Evolutionary conservation across 2,797 vertebrate species (phyloP).

Genomic region (Austrolebias charrua): DNA sequence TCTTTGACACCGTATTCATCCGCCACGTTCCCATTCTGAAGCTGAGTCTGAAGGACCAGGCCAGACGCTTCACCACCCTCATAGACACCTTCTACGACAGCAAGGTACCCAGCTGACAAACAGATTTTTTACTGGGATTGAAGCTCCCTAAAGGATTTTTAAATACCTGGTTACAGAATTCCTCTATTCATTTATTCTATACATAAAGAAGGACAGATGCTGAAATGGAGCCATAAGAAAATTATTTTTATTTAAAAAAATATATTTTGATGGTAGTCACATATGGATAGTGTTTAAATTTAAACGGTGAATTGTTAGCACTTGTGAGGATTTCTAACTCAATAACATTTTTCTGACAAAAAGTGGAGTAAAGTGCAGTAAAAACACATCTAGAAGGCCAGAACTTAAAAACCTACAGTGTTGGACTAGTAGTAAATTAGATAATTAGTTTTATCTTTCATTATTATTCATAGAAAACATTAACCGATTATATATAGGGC

Average conservation of each 20-base stretch:
- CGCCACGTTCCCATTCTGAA: slow-evolving; percentile 86
- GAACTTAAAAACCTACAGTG: not conserved
- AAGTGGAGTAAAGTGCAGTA: too few species aligned
- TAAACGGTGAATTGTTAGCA: too few species aligned
- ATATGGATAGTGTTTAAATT: too few species aligned
- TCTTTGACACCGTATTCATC: slow-evolving; percentile 91
- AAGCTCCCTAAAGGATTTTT: not conserved
- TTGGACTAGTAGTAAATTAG: not conserved
- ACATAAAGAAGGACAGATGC: not conserved
- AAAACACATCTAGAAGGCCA: not conserved
- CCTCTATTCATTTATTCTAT: not conserved
- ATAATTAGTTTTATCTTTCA: not conserved
- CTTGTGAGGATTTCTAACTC: too few species aligned
- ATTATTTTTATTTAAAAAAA: not conserved
- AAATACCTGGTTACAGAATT: not conserved
- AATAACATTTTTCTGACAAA: too few species aligned
- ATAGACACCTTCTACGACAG: slow-evolving; percentile 93
- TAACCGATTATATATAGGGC: not conserved
- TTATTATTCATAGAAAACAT: not conserved
- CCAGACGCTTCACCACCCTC: slow-evolving; percentile 90
- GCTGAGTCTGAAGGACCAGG: slow-evolving; percentile 84
- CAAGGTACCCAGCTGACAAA: slow-evolving; percentile 80
- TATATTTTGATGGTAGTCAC: not conserved
- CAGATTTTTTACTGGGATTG: not conserved
- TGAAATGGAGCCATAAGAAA: not conserved